A percentile compares a stretch with the other conserved stretches of the same genome.
These are phyloP conservation scores for Agrotis clavis DNA, from an alignment of 2,888 invertebrate genomes.

Conservation along the genomic window DNA sequence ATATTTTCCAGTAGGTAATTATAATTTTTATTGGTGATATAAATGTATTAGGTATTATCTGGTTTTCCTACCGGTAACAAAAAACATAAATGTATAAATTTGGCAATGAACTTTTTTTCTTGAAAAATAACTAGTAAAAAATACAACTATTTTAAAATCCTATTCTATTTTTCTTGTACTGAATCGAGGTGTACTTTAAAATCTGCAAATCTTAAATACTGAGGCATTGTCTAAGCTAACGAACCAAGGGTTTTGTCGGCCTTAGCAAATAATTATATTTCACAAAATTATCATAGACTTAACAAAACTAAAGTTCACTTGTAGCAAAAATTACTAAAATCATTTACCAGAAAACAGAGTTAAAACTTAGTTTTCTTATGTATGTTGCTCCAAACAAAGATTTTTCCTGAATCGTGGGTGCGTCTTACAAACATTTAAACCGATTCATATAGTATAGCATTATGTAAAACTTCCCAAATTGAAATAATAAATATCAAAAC, in stretches of 20 bases:
- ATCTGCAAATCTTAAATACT: conserved; percentile 66
- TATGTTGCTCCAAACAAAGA: not conserved
- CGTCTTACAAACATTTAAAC: no score
- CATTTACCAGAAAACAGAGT: no score
- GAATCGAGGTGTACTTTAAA: conserved; percentile 37
- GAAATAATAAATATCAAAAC: conserved; percentile 10
- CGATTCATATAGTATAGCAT: no score
- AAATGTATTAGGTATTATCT: no score
- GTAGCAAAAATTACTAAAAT: not conserved
- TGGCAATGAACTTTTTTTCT: no score
- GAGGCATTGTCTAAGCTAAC: conserved; percentile 70
- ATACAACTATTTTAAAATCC: conserved; percentile 2
- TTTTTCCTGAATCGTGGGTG: not conserved
- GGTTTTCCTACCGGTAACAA: no score
- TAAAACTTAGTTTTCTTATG: no score
- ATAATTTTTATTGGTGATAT: no score
- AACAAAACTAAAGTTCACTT: conserved; percentile 51
- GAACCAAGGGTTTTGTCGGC: conserved; percentile 82
- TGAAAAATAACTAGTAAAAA: not conserved
- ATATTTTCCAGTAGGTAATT: no score
- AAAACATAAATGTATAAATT: no score
- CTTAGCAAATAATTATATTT: conserved; percentile 68
- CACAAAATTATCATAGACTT: conserved; percentile 55
- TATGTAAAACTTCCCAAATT: not conserved
- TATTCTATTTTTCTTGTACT: conserved; percentile 37